phyloP scores from a whole-genome alignment of 2,113 vertebrate species.

The Blennius ocellaris region DNA sequence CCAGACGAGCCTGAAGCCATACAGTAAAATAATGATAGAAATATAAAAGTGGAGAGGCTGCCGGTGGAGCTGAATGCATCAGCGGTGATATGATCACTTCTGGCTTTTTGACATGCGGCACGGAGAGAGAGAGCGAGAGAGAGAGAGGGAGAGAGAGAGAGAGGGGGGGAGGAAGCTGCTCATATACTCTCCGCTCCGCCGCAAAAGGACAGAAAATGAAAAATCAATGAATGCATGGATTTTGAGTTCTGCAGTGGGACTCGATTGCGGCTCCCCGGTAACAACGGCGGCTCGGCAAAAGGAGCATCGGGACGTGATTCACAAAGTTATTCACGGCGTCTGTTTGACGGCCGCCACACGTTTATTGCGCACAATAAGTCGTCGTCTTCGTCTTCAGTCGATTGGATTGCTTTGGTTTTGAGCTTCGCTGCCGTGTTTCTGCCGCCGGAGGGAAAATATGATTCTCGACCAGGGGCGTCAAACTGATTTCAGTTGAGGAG shows the following conservation, averaged over 20 bases:
- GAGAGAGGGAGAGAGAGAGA: too few relatives aligned
- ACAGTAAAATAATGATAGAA: not conserved
- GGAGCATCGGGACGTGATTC: not conserved
- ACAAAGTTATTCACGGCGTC: not conserved
- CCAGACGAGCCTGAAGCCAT: not conserved
- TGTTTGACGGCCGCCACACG: not conserved
- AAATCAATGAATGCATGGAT: conserved; percentile 10
- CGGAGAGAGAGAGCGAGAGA: not conserved
- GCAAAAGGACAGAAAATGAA: conserved; percentile 11
- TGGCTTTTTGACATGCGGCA: not conserved
- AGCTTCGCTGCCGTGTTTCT: too few relatives aligned
- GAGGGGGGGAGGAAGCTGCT: too few relatives aligned
- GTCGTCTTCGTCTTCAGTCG: too few relatives aligned
- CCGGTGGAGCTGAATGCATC: too few relatives aligned
- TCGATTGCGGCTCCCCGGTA: not conserved
- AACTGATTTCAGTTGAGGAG: too few relatives aligned
- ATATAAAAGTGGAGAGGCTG: not conserved
- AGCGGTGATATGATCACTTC: not conserved
- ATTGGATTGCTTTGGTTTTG: too few relatives aligned
- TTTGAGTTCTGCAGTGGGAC: not conserved
- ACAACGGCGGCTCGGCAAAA: not conserved
- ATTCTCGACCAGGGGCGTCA: too few relatives aligned
- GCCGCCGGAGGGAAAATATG: too few relatives aligned
- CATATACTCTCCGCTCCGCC: not conserved
- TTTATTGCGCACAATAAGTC: too few relatives aligned